Base-by-base conservation (phyloP, 2,797 vertebrate species). In the Gadopsis bispinosus region DNA sequence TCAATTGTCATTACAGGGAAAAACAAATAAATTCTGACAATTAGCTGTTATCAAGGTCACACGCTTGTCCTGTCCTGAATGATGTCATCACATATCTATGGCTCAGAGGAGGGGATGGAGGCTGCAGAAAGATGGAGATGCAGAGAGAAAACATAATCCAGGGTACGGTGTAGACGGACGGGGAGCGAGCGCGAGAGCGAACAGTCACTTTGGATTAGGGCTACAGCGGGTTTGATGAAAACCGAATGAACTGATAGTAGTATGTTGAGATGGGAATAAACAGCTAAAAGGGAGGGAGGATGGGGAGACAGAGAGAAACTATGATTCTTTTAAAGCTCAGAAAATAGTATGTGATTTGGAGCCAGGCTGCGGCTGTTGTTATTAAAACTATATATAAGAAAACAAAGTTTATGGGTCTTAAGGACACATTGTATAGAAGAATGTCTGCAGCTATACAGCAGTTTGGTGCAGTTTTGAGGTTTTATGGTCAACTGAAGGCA, bases 201-300 rank as follows among this genome's bases (percentile, higher is more conserved):
- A 58, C 81, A 74, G 80, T 88, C 80, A 50, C 33, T 76, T 82
- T 80, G 67, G 69, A 89, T 91, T 86, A 89, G 14, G 10, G 62
- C 51, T 75, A 67, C 35, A 77, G 67, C 37, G 26, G 33, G 37
- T 83, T 73, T 83, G 80, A 90, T 79, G 59, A 78, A 76, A 81
- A 74, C 68, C 43, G 69, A 79, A 68, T 68, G 55, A 58, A 74
- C n/a, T 22, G 33, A 73, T 74, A 59, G 56, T 43, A 71, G 47
- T 20, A 55, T 20, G 51, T 58, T 72, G 56, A 73, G 71, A 70
- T 63, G 39, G 55, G 29, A 69, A 72, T 61, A 75, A 80, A 74
- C 6, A 7, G 54, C 47, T 58, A 22, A 80, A 73, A 58, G 51
- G 13, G 54, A 14, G 50, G 29, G 19, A 61, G 31, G 35, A 41